These are phyloP conservation scores for Danaus plexippus DNA, from an alignment of 1,140 invertebrate species.

Conservation along the genomic window DNA sequence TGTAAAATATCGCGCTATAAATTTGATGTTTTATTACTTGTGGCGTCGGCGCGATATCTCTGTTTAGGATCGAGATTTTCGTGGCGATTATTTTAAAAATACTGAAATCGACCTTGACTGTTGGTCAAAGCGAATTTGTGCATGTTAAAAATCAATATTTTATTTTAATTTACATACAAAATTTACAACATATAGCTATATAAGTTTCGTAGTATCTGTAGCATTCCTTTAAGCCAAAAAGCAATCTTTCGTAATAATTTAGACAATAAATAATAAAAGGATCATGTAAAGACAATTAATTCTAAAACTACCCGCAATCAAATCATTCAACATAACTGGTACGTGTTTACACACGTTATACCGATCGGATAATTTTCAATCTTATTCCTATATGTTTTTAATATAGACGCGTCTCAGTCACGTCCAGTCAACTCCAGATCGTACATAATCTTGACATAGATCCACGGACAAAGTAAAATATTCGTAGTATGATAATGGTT, in stretches of 20 bases:
- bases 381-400: constrained; percentile 18
- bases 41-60: constrained; percentile 42
- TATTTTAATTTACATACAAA: no score
- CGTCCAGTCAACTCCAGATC: constrained; percentile 34
- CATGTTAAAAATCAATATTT: no score
- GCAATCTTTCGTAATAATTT: constrained; percentile 4
- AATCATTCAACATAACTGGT: constrained; percentile 9
- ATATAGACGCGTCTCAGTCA: constrained; percentile 22
- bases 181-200: neutral
- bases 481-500: constrained; percentile 63
- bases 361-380: constrained; percentile 16
- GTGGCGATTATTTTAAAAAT: constrained; percentile 9
- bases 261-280: constrained; percentile 15
- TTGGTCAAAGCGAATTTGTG: no score
- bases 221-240: no score
- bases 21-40: constrained; percentile 67
- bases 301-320: constrained; percentile 13
- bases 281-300: constrained; percentile 22
- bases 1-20: constrained; percentile 68
- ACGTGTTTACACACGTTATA: constrained; percentile 16
- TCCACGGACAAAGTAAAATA: constrained; percentile 45
- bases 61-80: constrained; percentile 28
- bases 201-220: no score
- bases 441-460: constrained; percentile 35
- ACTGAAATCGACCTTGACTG: neutral